Percentiles rank a stretch among this genome's conserved stretches.
Evolutionary conservation across 2,113 vertebrate genomes (phyloP).

Genomic region (Lophochroa leadbeateri): DNA sequence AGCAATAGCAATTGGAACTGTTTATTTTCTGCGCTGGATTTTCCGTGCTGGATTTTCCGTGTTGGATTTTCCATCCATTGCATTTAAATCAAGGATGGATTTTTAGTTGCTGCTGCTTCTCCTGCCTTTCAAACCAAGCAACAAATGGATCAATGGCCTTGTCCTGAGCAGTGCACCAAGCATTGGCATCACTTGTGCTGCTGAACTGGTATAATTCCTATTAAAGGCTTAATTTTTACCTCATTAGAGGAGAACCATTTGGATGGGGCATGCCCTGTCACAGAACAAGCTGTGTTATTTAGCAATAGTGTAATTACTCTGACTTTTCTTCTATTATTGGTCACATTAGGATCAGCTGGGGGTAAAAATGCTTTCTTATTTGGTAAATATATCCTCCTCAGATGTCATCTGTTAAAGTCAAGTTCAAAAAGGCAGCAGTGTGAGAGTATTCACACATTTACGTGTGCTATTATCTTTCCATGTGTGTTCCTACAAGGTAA

Average conservation of each 20-base stretch:
- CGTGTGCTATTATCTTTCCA: accelerated
- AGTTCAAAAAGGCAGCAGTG: no score
- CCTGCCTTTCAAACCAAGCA: not conserved
- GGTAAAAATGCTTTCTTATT: no score
- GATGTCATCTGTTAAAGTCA: not conserved
- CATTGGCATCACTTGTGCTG: accelerated
- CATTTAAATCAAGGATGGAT: not conserved
- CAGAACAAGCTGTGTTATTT: no score
- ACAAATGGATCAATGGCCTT: no score
- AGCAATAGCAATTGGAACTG: no score
- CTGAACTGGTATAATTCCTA: no score
- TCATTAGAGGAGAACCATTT: not conserved
- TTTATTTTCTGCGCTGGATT: not conserved
- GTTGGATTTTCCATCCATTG: not conserved
- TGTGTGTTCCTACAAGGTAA: no score
- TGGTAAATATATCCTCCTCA: not conserved
- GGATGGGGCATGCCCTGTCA: not conserved
- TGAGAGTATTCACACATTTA: accelerated
- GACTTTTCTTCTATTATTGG: not conserved
- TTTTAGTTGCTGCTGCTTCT: not conserved
- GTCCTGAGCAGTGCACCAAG: not conserved
- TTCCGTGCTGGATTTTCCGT: not conserved
- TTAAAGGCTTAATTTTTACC: not conserved
- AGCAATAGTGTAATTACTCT: not conserved
- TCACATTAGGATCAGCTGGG: not conserved